A percentile compares a stretch with the other conserved stretches of the same genome.
These are phyloP conservation scores for Zaprionus lachaisei DNA, from an alignment of 1,140 invertebrate species.

Conservation along the genomic window DNA sequence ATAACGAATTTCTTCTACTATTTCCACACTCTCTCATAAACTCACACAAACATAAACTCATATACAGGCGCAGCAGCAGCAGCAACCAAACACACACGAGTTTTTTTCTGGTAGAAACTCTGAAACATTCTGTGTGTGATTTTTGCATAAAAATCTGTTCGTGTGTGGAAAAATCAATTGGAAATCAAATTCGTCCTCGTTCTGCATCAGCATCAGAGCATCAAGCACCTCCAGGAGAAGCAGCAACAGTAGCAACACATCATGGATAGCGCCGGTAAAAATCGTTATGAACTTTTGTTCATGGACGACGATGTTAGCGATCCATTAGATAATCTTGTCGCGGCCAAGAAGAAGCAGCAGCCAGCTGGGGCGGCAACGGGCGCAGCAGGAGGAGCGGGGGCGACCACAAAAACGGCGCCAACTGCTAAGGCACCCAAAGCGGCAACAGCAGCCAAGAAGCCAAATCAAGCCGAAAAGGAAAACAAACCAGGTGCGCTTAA, in stretches of 20 bases:
- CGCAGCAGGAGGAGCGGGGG: conserved; percentile 85
- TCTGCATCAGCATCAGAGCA: conserved; percentile 1
- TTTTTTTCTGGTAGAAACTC: conserved; percentile 47
- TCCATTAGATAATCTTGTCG: conserved; percentile 94
- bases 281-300: conserved; percentile 96
- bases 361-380: conserved; percentile 28
- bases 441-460: conserved; percentile 59
- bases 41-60: conserved; percentile 18
- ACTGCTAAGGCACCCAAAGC: conserved; percentile 57
- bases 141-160: conserved; percentile 42
- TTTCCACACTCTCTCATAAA: conserved; percentile 15
- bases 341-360: conserved; percentile 91
- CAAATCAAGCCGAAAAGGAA: conserved; percentile 91
- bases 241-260: conserved; percentile 45
- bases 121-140: conserved; percentile 45
- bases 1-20: conserved; percentile 38
- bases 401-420: conserved; percentile 86
- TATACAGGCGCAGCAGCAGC: conserved; percentile 39
- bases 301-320: conserved; percentile 93
- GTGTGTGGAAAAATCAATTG: conserved; percentile 72
- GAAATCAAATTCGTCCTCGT: conserved; percentile 40
- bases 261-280: conserved; percentile 97
- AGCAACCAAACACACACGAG: conserved; percentile 46
- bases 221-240: conserved; percentile 38
- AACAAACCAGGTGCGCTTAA: conserved; percentile 88